Evolutionary conservation across 2,113 vertebrate genomes (phyloP), one percentile per base, ranked within the genome.

Genomic region (Abramis brama): DNA sequence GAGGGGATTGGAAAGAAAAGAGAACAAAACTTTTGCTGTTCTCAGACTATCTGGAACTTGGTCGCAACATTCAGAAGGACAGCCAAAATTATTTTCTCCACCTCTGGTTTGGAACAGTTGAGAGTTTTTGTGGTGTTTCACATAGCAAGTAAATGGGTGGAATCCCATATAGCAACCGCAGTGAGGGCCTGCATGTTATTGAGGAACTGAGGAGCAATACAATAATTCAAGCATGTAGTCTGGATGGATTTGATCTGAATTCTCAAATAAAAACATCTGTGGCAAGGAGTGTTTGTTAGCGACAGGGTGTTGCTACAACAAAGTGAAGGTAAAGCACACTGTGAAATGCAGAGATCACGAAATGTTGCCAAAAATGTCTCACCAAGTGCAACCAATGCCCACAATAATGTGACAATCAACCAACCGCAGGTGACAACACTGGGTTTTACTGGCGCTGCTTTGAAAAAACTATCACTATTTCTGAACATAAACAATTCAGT

Each of bases 1-100:
- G 75, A 21, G 43, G 60, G 83, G 90, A 91, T 89, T 71, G 89
- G 66, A n/a, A 85, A 57, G 57, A 85, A 64, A 82, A 68, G 4
- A 6, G 77, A 74, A 80, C 84, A 36, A 45, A 79, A 39, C 43
- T 77, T 77, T 68, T 80, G 66, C 43, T 84, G 68, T 33, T 84
- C 60, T 19, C 68, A 74, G 36, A 76, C 75, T 25, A 30, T 79
- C 33, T 33, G 23, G 76, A 70, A 47, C 21, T 81, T 57, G 30
- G 82, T 60, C 43, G 57, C 59, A 59, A 86, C 50, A 70, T 45
- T 85, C 74, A n/a, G 52, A 8, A 36, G 8, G 11, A 57, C 12
- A 73, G 76, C 36, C 75, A 43, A 84, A 59, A n/a, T 17, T n/a
- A 57, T 50, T 15, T 47, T 25, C 62, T 36, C 52, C 30, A 33